Evolutionary conservation across 1,140 invertebrate genomes (phyloP), one percentile per base, ranked within the genome.

Genomic region (Lethrus apterus): DNA sequence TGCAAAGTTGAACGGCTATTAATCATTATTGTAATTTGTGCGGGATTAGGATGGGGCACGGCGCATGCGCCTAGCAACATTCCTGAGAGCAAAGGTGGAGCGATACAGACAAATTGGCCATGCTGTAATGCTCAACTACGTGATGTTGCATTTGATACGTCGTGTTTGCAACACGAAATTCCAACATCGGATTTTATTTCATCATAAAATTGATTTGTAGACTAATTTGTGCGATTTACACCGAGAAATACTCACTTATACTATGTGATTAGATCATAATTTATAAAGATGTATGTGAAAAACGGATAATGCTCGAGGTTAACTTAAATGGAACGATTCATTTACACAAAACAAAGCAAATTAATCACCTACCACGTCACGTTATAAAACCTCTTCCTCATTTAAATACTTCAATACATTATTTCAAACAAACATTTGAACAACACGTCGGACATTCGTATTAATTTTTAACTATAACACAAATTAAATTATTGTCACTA

Each of bases 191-290:
- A 41, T 41, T 41, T 41, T 41, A 41, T 41, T 41, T 41, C 38
- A 41, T 41, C 38, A 29, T 41, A 41, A 41, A 41, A 41, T 41
- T 41, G 38, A 41, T 41, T 41, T 41, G 38, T 41, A 18, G 38
- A 23, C 38, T 41, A 41, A 41, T 41, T 41, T 41, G 38, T 23
- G 14, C 15, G 24, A n/a, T 3, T 15, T 41, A 41, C 24, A 21
- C 38, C 13, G 38, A 41, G 38, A 23, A 23, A 41, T 29, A 41
- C 38, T 41, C 35, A 20, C 35, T 38, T 18, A 38, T 17, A 38
- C 15, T 24, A 29, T 29, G 5, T 20, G 20, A 41, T 41, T 41
- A 41, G 38, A 10, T 20, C 20, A 41, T 41, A 41, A 41, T 23
- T 41, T 15, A 41, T 14, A 8, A 34, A 14, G 2, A 34, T 17